phyloP scores from a whole-genome alignment of 2,888 invertebrate genomes.

The Corythucha ciliata region DNA sequence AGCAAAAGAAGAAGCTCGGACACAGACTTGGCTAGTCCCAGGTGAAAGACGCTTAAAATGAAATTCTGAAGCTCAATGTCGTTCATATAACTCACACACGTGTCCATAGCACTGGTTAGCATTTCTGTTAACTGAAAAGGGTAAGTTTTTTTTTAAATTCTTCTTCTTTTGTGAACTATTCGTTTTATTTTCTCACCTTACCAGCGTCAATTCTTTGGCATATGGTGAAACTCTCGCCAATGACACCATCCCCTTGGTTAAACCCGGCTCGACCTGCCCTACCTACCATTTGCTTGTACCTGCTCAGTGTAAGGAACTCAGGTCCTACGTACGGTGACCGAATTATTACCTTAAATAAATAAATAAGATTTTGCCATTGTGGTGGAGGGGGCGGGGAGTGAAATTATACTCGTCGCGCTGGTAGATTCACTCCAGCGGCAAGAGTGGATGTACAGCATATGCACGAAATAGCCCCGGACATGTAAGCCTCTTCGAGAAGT shows the following conservation, averaged over 20 bases:
- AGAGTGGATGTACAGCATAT: constrained; percentile 92
- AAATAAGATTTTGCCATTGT: too few species aligned
- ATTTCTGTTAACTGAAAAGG: constrained; percentile 46
- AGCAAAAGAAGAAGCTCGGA: too few species aligned
- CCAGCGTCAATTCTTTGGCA: too few species aligned
- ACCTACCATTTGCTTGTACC: constrained; percentile 93
- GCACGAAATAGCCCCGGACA: constrained; percentile 71
- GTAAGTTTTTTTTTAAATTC: constrained; percentile 15
- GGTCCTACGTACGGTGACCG: constrained; percentile 74
- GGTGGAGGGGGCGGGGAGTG: too few species aligned
- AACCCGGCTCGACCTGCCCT: constrained; percentile 86
- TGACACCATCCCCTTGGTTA: too few species aligned
- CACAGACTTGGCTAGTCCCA: constrained; percentile 53
- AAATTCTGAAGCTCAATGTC: constrained; percentile 47
- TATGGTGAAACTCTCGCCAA: too few species aligned
- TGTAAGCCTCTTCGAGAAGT: constrained; percentile 74
- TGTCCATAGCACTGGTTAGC: constrained; percentile 57
- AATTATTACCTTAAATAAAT: too few species aligned
- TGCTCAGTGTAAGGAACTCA: constrained; percentile 60
- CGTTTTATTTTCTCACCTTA: too few species aligned
- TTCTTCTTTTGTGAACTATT: too few species aligned
- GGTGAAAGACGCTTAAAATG: constrained; percentile 58
- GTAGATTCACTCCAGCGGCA: constrained; percentile 96
- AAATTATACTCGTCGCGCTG: constrained; percentile 82
- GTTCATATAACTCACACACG: constrained; percentile 52